These are phyloP conservation scores for Grapholita molesta DNA, from an alignment of 1,140 invertebrate genomes.

Conservation along the genomic window DNA sequence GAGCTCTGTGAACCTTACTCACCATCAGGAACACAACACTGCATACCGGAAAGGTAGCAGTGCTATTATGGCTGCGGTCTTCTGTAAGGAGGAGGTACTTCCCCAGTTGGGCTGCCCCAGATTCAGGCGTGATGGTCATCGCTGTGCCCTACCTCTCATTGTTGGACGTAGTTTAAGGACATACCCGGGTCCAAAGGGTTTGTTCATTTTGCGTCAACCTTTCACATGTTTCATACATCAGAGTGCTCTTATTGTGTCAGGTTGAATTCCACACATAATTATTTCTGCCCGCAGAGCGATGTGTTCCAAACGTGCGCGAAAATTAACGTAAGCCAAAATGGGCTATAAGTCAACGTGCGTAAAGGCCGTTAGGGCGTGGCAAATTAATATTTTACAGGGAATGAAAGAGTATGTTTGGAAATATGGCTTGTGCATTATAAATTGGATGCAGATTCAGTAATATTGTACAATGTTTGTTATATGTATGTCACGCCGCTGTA, in stretches of 20 bases:
- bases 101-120: background rate
- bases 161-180: too few relatives aligned
- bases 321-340: constrained; percentile 50
- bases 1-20: too few relatives aligned
- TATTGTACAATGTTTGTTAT: background rate
- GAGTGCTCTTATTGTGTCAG: constrained; percentile 43
- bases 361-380: background rate
- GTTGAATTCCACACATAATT: constrained; percentile 67
- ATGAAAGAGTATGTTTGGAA: background rate
- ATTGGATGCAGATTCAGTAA: constrained; percentile 1
- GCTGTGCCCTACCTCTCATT: too few relatives aligned
- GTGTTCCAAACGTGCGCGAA: constrained; percentile 45
- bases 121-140: too few relatives aligned
- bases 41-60: too few relatives aligned
- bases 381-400: background rate
- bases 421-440: constrained; percentile 5
- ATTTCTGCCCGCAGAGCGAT: constrained; percentile 58
- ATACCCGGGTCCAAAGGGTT: too few relatives aligned
- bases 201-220: background rate
- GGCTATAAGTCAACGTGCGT: constrained; percentile 26
- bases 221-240: background rate
- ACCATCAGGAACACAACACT: too few relatives aligned
- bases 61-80: too few relatives aligned
- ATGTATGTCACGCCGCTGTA: background rate
- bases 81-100: too few relatives aligned